These are phyloP conservation scores for Grantiella picta DNA, from an alignment of 2,113 vertebrate genomes.

Conservation along the genomic window DNA sequence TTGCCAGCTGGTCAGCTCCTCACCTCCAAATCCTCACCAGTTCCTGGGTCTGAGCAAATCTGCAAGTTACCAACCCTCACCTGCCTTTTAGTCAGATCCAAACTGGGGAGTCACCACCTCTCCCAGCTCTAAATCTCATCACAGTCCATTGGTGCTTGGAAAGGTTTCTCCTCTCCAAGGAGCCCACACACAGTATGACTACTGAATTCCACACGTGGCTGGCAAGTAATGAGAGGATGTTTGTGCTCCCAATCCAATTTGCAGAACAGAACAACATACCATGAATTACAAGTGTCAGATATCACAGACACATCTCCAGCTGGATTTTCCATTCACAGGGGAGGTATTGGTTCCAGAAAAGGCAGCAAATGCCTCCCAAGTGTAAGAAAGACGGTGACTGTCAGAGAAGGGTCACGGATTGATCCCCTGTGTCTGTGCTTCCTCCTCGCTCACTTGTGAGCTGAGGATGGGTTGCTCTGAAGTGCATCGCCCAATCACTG, in stretches of 20 bases:
- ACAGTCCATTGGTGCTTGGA: background rate
- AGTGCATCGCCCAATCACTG: background rate
- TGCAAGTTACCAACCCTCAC: background rate
- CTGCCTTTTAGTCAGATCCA: background rate
- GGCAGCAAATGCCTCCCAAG: background rate
- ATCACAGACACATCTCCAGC: constrained; percentile 52
- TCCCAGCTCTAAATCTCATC: background rate
- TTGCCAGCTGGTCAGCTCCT: background rate
- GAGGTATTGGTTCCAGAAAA: background rate
- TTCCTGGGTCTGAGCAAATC: background rate
- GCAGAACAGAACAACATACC: background rate
- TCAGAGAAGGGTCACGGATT: background rate
- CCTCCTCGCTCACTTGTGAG: background rate
- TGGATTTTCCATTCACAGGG: constrained; percentile 38
- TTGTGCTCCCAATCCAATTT: background rate
- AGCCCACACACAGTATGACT: constrained; percentile 19
- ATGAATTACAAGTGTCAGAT: constrained; percentile 35
- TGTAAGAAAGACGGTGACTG: background rate
- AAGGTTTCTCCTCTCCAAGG: background rate
- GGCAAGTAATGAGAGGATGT: constrained; percentile 1
- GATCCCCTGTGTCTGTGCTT: background rate
- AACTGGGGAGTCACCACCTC: background rate
- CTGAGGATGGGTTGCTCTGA: background rate
- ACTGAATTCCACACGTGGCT: constrained; percentile 30
- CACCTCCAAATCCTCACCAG: background rate